Base-by-base conservation (phyloP, 2,113 vertebrate genomes). In the Solea senegalensis region DNA sequence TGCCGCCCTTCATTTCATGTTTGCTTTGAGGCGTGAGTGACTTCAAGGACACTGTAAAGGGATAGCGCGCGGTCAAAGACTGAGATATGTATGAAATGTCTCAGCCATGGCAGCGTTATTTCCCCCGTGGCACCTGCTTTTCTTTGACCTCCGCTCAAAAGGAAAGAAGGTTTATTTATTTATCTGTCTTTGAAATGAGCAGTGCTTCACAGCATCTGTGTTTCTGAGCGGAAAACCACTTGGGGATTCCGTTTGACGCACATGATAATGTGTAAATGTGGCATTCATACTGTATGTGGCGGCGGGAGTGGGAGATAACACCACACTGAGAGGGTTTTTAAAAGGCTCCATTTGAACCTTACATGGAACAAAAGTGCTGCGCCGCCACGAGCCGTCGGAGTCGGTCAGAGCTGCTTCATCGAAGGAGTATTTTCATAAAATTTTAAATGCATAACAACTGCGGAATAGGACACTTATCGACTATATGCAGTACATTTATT, bases 131-230 rank as follows among this genome's bases (percentile, higher is more conserved):
- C 34, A 11, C 48, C 13, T 21, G 26, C 4, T 52, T 40, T 40
- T 51, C n/a, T 64, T 59, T 63, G 69, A 72, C 69, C 65, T 70
- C 16, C 8, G 5, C 61, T 78, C 44, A 8, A 71, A 67, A 54
- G 55, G 12, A 65, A 70, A 45, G 21, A 49, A 14, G n/a, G 45
- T 65, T 71, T 62, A 4, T 34, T 34, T 34, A 4, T 34, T 34
- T 34, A 4, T 34, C 34, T 45, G 59, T 76, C 63, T 69, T 7
- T 56, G 61, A 26, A 14, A 64, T 43, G 44, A 65, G 28, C 46
- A 45, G 0, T 8, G 34, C 54, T 52, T 61, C 45, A 51, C n/a
- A 60, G 43, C 53, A 13, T 64, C 12, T 26, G 56, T 39, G 9
- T 55, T 15, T 40, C 2, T 9, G 6, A 21, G 9, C 50, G 21